These are phyloP conservation scores for Atta colombica DNA, from an alignment of 1,140 invertebrate genomes.

Conservation along the genomic window DNA sequence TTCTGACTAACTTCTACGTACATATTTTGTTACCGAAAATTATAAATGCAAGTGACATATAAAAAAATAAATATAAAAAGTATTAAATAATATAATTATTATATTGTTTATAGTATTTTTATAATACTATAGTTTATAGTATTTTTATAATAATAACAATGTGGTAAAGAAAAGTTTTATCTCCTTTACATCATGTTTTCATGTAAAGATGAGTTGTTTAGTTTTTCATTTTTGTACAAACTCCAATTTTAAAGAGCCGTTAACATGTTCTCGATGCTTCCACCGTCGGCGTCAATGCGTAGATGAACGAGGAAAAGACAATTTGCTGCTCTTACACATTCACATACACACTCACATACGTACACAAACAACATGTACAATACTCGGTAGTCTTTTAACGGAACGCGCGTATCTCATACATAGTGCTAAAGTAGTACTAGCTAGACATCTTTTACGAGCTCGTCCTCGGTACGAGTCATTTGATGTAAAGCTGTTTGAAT, in stretches of 20 bases:
- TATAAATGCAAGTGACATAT: background rate
- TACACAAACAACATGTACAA: background rate
- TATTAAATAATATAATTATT: slow-evolving; percentile 4
- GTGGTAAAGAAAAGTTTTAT: background rate
- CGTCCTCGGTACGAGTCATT: slow-evolving; percentile 65
- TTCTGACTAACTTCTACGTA: background rate
- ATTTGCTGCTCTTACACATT: slow-evolving; percentile 43
- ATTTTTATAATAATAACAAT: background rate
- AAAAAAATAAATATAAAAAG: background rate
- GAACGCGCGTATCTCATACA: slow-evolving; percentile 64
- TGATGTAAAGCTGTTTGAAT: slow-evolving; percentile 52
- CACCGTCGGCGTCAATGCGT: slow-evolving; percentile 26
- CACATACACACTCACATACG: background rate
- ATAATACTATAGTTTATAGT: background rate
- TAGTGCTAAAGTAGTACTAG: slow-evolving; percentile 57
- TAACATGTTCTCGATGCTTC: slow-evolving; percentile 16
- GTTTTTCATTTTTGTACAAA: slow-evolving; percentile 41
- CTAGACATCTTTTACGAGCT: slow-evolving; percentile 73
- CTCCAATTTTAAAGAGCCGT: slow-evolving; percentile 58
- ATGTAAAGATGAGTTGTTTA: background rate
- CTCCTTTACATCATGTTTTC: background rate
- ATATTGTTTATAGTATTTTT: background rate
- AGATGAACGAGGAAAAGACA: background rate
- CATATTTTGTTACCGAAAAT: background rate
- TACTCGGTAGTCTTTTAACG: slow-evolving; percentile 61